Conservation (phyloP, 2,797 vertebrate species). For the Hoplostethus atlanticus region DNA sequence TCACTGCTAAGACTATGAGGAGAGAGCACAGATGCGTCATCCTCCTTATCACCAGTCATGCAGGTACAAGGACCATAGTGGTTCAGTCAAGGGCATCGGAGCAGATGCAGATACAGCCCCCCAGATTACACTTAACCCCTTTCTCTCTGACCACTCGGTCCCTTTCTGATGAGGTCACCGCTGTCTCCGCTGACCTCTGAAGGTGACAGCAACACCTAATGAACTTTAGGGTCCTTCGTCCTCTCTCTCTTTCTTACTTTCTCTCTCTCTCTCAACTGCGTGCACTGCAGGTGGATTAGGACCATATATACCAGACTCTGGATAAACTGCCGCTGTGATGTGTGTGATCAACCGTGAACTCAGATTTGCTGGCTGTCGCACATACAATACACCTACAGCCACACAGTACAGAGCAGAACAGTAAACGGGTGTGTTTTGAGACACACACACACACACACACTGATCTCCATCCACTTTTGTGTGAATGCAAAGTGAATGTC, state of each 20-base stretch:
- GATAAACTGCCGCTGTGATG: constrained; percentile 21
- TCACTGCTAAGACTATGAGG: constrained; percentile 46
- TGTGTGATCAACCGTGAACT: constrained; percentile 28
- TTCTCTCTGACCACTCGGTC: constrained; percentile 33
- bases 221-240: constrained; percentile 33
- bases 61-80: constrained; percentile 69
- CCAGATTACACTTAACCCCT: constrained; percentile 73
- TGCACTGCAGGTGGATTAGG: constrained; percentile 33
- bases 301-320: constrained; percentile 19
- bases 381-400: not conserved
- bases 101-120: constrained; percentile 73
- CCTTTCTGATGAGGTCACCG: constrained; percentile 66
- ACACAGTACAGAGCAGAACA: not conserved
- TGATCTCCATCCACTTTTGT: not conserved
- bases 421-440: not conserved
- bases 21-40: constrained; percentile 67
- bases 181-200: constrained; percentile 48
- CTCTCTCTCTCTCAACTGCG: constrained; percentile 8
- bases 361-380: constrained; percentile 41
- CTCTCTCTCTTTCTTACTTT: not conserved
- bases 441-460: not conserved
- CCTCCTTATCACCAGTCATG: constrained; percentile 73
- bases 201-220: constrained; percentile 56
- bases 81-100: constrained; percentile 73
- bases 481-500: constrained; percentile 16